Base-by-base conservation (phyloP, 2,888 invertebrate genomes). In the Germaria angustata region DNA sequence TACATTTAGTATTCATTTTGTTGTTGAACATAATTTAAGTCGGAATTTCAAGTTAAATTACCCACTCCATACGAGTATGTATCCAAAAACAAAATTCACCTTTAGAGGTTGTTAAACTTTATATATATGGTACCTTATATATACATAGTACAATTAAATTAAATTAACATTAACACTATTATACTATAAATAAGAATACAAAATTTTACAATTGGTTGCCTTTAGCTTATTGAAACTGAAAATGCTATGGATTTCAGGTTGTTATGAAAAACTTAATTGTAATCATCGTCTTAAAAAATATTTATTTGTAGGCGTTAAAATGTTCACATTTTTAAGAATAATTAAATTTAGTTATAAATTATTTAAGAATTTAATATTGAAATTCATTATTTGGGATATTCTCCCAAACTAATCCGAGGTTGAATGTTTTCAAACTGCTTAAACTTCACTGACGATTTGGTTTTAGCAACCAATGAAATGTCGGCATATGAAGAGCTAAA, bases 101-200 rank as follows among this genome's bases (percentile, higher is more conserved):
- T 72, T 51, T 39, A 61, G 59, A 61, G 72, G 61, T 72, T 39
- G 51, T 51, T 72, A 24, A 61, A 72, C 72, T 72, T 51, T 49
- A 13, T 5, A 44, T 32, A 17, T 15, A n/a, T n/a, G n/a, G n/a
- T n/a, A n/a, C n/a, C n/a, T n/a, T n/a, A n/a, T n/a, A n/a, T n/a
- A n/a, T n/a, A n/a, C n/a, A n/a, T n/a, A n/a, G n/a, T n/a, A n/a
- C n/a, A 15, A 17, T 28, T 44, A 22, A 39, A 24, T 34, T 55
- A 13, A 46, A 13, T 34, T 34, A 11, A 28, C 28, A 17, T 32
- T 55, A 28, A 11, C 11, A 9, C 17, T 34, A 55, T 9, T 3
- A 34, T 34, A 15, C 6, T 28, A 28, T 15, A 20, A 20, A 36
- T 9, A 22, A 39, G 39, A 6, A 59, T n/a, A 34, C n/a, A 22